These are phyloP conservation scores for Meteorus colon DNA, from an alignment of 2,888 invertebrate genomes.

Conservation along the genomic window DNA sequence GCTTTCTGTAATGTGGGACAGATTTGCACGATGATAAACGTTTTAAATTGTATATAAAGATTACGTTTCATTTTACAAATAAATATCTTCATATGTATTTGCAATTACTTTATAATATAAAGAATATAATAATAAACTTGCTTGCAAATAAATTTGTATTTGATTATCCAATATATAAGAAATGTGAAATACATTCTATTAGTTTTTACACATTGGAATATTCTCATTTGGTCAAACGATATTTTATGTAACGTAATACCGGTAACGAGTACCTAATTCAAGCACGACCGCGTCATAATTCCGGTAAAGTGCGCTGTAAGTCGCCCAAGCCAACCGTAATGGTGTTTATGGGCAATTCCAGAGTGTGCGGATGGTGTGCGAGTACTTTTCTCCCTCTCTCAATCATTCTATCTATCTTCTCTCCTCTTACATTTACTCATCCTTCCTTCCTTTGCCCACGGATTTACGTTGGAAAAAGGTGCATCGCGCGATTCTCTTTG, in stretches of 20 bases:
- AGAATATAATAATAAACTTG: not conserved
- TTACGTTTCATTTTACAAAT: conserved; percentile 5
- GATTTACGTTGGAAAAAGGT: conserved; percentile 55
- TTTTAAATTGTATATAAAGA: not conserved
- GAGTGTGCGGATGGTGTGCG: conserved; percentile 48
- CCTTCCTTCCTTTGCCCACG: conserved; percentile 9
- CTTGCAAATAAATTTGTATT: not conserved
- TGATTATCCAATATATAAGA: not conserved
- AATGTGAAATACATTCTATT: not conserved
- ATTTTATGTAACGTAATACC: conserved; percentile 65
- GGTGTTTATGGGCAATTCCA: conserved; percentile 69
- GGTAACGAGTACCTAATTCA: conserved; percentile 70
- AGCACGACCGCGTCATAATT: conserved; percentile 66
- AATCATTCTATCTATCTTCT: conserved; percentile 31
- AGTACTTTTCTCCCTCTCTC: conserved; percentile 46
- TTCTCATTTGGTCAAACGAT: conserved; percentile 12
- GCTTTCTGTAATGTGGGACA: conserved; percentile 10
- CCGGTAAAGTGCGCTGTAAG: conserved; percentile 67
- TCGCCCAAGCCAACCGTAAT: conserved; percentile 65
- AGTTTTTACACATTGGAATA: not conserved
- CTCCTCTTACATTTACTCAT: conserved; percentile 6
- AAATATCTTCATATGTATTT: not conserved
- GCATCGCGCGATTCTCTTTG: conserved; percentile 46
- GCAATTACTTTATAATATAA: not conserved
- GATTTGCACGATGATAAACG: conserved; percentile 2